Evolutionary conservation across 2,113 vertebrate species (phyloP).

Genomic region (Mormyrus lacerda): DNA sequence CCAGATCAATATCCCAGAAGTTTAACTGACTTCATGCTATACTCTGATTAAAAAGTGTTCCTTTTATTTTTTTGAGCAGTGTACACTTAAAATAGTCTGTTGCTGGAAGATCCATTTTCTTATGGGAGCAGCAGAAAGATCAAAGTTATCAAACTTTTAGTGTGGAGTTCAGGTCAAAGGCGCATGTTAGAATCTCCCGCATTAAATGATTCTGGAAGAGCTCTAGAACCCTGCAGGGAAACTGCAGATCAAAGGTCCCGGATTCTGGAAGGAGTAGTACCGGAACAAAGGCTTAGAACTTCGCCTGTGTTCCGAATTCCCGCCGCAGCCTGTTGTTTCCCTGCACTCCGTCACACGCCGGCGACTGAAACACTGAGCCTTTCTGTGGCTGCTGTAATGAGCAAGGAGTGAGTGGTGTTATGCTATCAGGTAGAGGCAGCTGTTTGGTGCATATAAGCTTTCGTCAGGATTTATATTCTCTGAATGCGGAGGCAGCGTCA

Average conservation of each 20-base stretch:
- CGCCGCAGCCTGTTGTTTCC: neutral
- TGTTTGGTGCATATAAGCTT: neutral
- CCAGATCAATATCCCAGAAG: no score
- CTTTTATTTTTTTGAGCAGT: neutral
- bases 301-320: neutral
- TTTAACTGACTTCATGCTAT: no score
- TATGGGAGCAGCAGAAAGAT: neutral
- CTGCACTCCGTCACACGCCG: neutral
- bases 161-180: neutral
- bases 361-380: neutral
- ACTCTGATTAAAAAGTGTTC: no score
- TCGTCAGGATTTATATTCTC: neutral
- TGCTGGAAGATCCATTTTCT: neutral
- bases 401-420: neutral
- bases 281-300: neutral
- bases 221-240: neutral
- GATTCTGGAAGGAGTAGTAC: neutral
- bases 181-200: neutral
- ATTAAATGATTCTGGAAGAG: neutral
- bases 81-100: neutral
- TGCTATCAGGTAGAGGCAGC: constrained; percentile 5
- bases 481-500: neutral
- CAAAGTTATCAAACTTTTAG: neutral
- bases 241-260: neutral
- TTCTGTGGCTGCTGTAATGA: neutral